phyloP scores from a whole-genome alignment of 2,888 invertebrate genomes.

The Drosophila mulleri region DNA sequence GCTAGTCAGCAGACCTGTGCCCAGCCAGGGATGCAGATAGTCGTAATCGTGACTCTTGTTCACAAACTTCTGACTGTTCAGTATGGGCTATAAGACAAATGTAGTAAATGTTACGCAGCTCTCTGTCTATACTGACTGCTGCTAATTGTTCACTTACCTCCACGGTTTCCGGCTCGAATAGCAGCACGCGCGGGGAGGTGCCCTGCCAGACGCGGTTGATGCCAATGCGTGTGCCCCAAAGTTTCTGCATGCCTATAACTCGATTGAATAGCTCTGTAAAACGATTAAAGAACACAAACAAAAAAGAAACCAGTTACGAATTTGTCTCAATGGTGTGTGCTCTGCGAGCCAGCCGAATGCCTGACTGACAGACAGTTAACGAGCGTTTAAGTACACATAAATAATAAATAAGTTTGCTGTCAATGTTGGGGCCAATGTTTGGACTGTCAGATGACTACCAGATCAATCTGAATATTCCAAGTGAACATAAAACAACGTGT shows the following conservation, averaged over 20 bases:
- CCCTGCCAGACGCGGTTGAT: slow-evolving; percentile 86
- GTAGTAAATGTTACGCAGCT: neutral
- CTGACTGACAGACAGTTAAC: slow-evolving; percentile 21
- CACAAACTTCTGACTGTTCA: slow-evolving; percentile 87
- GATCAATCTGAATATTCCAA: neutral
- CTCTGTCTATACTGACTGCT: neutral
- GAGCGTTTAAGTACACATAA: slow-evolving; percentile 50
- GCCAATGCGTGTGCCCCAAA: slow-evolving; percentile 86
- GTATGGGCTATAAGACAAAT: slow-evolving; percentile 85
- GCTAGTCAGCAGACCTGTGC: slow-evolving; percentile 87
- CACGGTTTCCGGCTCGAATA: slow-evolving; percentile 86
- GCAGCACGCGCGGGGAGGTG: slow-evolving; percentile 85
- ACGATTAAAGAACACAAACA: slow-evolving; percentile 8
- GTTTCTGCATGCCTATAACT: slow-evolving; percentile 85
- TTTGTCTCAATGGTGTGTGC: slow-evolving; percentile 12
- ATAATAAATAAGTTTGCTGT: slow-evolving; percentile 36
- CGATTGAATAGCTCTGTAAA: slow-evolving; percentile 86
- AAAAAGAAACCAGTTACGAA: slow-evolving; percentile 28
- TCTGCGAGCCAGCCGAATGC: neutral
- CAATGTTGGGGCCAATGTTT: slow-evolving; percentile 24
- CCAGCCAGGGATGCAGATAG: slow-evolving; percentile 87
- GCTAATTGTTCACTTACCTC: slow-evolving; percentile 81
- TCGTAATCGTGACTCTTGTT: slow-evolving; percentile 87
- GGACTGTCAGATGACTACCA: slow-evolving; percentile 24
- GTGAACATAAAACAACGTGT: neutral